Conservation (phyloP, 1,140 invertebrate genomes). For the Bombyx mori region DNA sequence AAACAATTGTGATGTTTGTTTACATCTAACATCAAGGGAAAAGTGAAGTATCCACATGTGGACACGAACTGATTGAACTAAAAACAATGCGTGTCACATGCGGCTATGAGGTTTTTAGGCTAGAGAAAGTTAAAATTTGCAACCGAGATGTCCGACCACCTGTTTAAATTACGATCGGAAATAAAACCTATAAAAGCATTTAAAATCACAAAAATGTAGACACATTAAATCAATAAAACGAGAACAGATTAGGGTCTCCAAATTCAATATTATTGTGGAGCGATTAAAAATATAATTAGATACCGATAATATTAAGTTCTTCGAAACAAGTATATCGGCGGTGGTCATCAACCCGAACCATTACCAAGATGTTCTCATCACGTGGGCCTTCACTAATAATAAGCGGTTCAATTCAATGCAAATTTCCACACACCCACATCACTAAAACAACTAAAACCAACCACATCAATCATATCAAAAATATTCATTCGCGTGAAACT, state of each 20-base stretch:
- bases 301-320: neutral
- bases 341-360: constrained; percentile 36
- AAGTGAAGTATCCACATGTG: neutral
- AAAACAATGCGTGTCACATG: constrained; percentile 51
- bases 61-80: constrained; percentile 20
- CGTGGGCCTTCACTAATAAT: constrained; percentile 46
- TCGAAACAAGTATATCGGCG: constrained; percentile 8
- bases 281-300: neutral
- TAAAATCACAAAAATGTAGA: neutral
- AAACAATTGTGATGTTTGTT: no score
- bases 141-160: constrained; percentile 30
- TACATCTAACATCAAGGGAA: neutral
- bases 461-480: constrained; percentile 46
- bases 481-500: no score
- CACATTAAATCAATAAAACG: no score
- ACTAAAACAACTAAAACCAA: constrained; percentile 19
- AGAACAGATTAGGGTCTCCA: no score
- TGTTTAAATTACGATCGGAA: constrained; percentile 20
- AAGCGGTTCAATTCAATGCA: constrained; percentile 61
- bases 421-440: constrained; percentile 48
- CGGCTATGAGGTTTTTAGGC: constrained; percentile 59
- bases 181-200: constrained; percentile 14
- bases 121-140: constrained; percentile 66
- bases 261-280: neutral
- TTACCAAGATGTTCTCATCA: constrained; percentile 20